A percentile compares a stretch with the other conserved stretches of the same genome.
Conservation (phyloP, 2,113 vertebrate genomes). For the Rostratula benghalensis region DNA sequence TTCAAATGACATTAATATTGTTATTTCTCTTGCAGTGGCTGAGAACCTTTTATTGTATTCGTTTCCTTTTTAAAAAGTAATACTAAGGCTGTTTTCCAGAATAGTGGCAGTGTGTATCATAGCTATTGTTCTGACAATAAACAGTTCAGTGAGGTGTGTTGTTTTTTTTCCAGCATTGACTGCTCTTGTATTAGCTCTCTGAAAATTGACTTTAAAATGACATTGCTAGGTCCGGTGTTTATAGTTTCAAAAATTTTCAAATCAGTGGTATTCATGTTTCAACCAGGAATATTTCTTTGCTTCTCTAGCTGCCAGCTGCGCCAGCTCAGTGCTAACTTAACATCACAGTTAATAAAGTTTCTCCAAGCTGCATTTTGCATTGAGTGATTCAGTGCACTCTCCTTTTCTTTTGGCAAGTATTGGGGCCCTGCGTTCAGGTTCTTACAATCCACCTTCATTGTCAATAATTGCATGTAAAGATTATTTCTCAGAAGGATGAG, state of each 20-base stretch:
- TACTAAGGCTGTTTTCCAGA: neutral
- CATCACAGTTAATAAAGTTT: neutral
- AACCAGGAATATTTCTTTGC: neutral
- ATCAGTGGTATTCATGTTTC: neutral
- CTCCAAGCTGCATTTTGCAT: neutral
- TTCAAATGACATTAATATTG: conserved; percentile 15
- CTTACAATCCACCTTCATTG: neutral
- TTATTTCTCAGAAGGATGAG: neutral
- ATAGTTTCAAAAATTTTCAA: neutral
- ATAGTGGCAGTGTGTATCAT: neutral
- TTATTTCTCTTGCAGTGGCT: conserved; percentile 16
- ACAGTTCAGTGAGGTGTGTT: neutral
- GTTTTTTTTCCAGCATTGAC: neutral
- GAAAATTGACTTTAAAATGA: conserved; percentile 19
- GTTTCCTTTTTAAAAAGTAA: conserved; percentile 16
- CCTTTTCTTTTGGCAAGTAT: neutral
- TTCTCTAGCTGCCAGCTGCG: neutral
- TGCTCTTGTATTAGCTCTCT: neutral
- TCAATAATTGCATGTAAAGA: neutral
- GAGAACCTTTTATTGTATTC: conserved; percentile 21
- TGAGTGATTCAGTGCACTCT: neutral
- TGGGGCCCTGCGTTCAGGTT: neutral
- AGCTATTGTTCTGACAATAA: neutral
- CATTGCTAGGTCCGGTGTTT: neutral
- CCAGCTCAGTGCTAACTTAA: neutral